A percentile compares a stretch with the other conserved stretches of the same genome.
These are phyloP conservation scores for Coremacera marginata DNA, from an alignment of 2,888 invertebrate species.

Conservation along the genomic window DNA sequence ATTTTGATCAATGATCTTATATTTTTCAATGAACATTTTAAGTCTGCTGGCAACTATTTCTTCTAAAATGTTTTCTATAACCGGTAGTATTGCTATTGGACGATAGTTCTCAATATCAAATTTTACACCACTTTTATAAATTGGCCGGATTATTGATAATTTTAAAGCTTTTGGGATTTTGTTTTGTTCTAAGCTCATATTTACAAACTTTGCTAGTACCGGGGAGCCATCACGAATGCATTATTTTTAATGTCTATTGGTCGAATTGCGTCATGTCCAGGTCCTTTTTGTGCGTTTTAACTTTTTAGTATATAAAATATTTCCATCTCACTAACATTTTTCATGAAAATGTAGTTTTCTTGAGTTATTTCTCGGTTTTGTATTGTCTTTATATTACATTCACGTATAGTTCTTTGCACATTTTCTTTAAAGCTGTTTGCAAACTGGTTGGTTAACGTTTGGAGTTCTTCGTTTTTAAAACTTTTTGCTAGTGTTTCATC, in stretches of 20 bases:
- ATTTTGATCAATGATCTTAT: constrained; percentile 9
- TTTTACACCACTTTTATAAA: constrained; percentile 32
- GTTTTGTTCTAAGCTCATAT: neutral
- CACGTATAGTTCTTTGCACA: constrained; percentile 9
- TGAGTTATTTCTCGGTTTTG: neutral
- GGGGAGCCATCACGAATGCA: constrained; percentile 5
- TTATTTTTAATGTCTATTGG: constrained; percentile 28
- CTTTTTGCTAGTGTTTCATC: constrained; percentile 4
- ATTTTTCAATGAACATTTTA: constrained; percentile 7
- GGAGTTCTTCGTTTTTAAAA: neutral
- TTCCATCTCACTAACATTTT: constrained; percentile 18
- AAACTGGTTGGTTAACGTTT: neutral
- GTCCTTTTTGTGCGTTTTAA: constrained; percentile 5
- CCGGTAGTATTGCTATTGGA: constrained; percentile 13
- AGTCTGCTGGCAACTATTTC: constrained; percentile 31
- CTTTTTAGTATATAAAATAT: constrained; percentile 17
- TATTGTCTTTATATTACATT: constrained; percentile 21
- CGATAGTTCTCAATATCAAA: constrained; percentile 25
- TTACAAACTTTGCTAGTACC: neutral
- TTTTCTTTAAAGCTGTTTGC: constrained; percentile 15
- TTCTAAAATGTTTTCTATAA: constrained; percentile 32
- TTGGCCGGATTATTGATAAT: constrained; percentile 14
- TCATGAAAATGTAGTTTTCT: constrained; percentile 14
- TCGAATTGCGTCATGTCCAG: constrained; percentile 18
- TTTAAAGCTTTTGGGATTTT: constrained; percentile 6